Evolutionary conservation across 1,140 invertebrate genomes (phyloP).

Genomic region (Platorchestia sp.): DNA sequence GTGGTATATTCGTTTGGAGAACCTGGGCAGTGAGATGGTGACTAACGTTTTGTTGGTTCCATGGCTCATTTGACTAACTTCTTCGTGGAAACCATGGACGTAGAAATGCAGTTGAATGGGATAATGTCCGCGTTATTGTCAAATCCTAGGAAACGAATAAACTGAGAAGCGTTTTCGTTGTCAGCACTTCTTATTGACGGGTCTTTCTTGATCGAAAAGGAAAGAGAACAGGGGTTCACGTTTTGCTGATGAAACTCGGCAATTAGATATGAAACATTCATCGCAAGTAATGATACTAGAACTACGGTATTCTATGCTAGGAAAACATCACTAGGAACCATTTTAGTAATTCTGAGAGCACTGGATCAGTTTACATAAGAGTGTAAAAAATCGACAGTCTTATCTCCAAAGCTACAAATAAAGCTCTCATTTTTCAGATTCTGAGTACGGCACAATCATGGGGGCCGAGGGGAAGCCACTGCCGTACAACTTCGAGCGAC

Average conservation of each 20-base stretch:
- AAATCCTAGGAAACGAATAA: too few relatives aligned
- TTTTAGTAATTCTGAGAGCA: not conserved
- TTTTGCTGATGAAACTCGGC: not conserved
- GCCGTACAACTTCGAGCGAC: constrained; percentile 79
- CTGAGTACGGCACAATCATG: constrained; percentile 24
- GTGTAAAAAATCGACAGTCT: not conserved
- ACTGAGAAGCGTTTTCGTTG: not conserved
- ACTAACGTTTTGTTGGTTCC: too few relatives aligned
- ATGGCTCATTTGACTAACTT: not conserved
- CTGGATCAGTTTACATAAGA: not conserved
- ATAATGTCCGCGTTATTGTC: not conserved
- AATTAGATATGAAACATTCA: not conserved
- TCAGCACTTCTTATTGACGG: not conserved
- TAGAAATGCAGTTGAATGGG: not conserved
- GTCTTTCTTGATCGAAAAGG: not conserved
- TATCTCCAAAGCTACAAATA: not conserved
- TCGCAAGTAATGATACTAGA: not conserved
- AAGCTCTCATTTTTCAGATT: not conserved
- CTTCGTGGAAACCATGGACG: not conserved
- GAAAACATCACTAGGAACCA: not conserved
- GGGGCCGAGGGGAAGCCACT: constrained; percentile 69
- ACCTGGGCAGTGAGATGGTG: too few relatives aligned
- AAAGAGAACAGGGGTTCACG: not conserved
- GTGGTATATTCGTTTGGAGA: too few relatives aligned
- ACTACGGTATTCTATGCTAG: not conserved